Evolutionary conservation across 2,113 vertebrate genomes (phyloP), one percentile per base, ranked within the genome.

Genomic region (Choloepus hoffmanni): DNA sequence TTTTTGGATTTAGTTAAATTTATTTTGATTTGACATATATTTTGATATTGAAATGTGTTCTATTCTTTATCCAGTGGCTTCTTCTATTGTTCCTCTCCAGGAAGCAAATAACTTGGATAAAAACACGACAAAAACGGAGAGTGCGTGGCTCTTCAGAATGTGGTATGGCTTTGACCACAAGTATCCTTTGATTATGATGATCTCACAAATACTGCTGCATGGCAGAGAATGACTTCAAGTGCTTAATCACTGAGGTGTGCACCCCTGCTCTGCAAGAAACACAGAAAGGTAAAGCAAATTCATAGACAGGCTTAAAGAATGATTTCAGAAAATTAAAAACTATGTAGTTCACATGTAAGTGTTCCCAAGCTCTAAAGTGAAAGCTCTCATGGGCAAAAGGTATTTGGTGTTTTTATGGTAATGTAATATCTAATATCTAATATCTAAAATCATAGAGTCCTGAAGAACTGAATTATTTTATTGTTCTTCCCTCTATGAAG

Each of bases 81-180:
- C 86, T 90, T 86, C 72, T 89, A 19, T 63, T 88, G 2, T 97
- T 93, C 93, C 33, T 91, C 92, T 97, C 76, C 98, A 99, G 99
- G 98, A 95, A 85, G 68, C 93, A 60, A 95, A 97, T 95, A 97
- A 89, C 83, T 58, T 90, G 88, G 97, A 96, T 72, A 98, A 98
- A 97, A 98, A 95, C 91, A 97, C 97, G 48, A 98, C 98, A 5
- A 98, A 98, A 97, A 84, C 98, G 28, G 98, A 99, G 96, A 99
- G 98, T 1, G 98, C 98, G 0, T 98, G 98, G 98, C 98, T 99
- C 85, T 98, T 98, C 97, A 98, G 98, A 94, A 98, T 99, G 83
- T 99, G 99, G 99, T 98, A 99, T 84, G 95, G 98, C 90, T 99
- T 99, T 97, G 99, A 99, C 97, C 98, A 99, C 96, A 99, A 98